phyloP scores from a whole-genome alignment of 2,888 invertebrate species.

The Clostera curtula region DNA sequence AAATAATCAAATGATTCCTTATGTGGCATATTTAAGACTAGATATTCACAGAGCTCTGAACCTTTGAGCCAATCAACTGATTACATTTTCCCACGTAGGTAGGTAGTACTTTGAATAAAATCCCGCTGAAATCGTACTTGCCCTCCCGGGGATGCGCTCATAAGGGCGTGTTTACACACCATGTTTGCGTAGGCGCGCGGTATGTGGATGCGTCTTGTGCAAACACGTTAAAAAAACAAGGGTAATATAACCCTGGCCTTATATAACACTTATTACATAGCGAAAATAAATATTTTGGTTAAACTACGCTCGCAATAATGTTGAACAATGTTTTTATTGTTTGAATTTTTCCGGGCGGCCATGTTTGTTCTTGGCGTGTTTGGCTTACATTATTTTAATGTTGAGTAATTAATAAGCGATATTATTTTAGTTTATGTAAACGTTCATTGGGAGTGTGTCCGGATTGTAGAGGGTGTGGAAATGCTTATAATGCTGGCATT shows the following conservation, averaged over 20 bases:
- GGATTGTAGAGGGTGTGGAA: too few species aligned
- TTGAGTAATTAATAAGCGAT: slow-evolving; percentile 20
- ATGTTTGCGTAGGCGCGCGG: slow-evolving; percentile 63
- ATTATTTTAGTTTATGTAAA: slow-evolving; percentile 10
- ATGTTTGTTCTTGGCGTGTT: slow-evolving; percentile 27
- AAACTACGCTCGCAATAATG: slow-evolving; percentile 29
- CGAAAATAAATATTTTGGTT: slow-evolving; percentile 36
- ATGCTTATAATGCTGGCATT: too few species aligned
- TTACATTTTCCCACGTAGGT: slow-evolving; percentile 17
- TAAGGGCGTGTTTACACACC: slow-evolving; percentile 64
- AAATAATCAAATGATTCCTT: too few species aligned
- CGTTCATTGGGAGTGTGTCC: too few species aligned
- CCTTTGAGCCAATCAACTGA: slow-evolving; percentile 21
- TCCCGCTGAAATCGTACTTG: slow-evolving; percentile 38
- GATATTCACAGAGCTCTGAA: slow-evolving; percentile 8
- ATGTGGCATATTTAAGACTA: too few species aligned
- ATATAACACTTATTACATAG: slow-evolving; percentile 30
- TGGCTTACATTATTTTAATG: slow-evolving; percentile 22
- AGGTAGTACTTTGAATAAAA: slow-evolving; percentile 28
- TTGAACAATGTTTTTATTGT: slow-evolving; percentile 42
- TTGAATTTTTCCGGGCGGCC: slow-evolving; percentile 34
- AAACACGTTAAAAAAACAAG: slow-evolving; percentile 73
- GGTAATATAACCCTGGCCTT: slow-evolving; percentile 41
- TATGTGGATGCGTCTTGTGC: slow-evolving; percentile 69
- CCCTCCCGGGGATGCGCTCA: slow-evolving; percentile 48